phyloP scores from a whole-genome alignment of 2,113 vertebrate genomes.

The Chroicocephalus ridibundus region DNA sequence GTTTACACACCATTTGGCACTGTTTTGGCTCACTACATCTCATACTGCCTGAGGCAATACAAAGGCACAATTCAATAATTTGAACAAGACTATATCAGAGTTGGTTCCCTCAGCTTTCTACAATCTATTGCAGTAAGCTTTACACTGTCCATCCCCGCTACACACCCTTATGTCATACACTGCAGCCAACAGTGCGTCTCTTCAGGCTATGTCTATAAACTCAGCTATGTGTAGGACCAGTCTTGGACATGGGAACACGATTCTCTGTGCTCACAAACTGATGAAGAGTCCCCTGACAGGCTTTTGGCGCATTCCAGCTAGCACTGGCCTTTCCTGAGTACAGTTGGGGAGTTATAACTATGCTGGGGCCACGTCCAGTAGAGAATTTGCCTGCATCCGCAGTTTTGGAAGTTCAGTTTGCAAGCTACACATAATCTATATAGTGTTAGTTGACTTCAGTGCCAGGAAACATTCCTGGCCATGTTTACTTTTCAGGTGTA shows the following conservation, averaged over 20 bases:
- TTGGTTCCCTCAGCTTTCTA: neutral
- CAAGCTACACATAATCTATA: neutral
- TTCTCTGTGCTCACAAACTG: neutral
- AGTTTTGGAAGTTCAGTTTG: neutral
- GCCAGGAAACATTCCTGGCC: neutral
- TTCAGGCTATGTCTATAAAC: neutral
- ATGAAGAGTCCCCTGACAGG: neutral
- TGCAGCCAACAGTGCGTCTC: neutral
- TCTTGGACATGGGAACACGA: neutral
- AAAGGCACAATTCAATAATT: neutral
- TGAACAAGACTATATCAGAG: neutral
- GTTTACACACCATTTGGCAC: neutral
- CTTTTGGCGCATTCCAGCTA: neutral
- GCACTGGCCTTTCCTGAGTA: neutral
- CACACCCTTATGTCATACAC: neutral
- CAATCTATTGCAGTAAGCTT: neutral
- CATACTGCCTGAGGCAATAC: neutral
- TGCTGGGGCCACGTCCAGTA: neutral
- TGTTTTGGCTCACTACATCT: neutral
- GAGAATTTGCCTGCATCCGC: neutral
- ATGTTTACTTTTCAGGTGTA: neutral
- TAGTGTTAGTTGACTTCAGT: neutral
- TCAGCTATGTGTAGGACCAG: fast-evolving
- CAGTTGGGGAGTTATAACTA: neutral
- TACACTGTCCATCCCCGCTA: neutral